Percentiles rank a stretch among this genome's conserved stretches.
Evolutionary conservation across 1,140 invertebrate species (phyloP).

Genomic region (Ceratitis capitata): DNA sequence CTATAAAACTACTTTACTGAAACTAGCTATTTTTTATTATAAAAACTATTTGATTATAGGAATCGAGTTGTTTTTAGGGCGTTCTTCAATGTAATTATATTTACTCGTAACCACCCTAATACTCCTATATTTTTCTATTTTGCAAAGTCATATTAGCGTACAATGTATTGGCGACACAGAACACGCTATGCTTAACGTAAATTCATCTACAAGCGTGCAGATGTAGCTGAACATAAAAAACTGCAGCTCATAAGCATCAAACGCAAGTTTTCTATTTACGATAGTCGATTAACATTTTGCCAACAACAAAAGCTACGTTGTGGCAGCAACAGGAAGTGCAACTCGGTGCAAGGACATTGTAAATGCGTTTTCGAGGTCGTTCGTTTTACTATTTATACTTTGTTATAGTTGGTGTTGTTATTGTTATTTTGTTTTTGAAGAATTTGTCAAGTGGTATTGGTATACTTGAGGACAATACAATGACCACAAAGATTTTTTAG

Average conservation of each 20-base stretch:
- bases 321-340: slow-evolving; percentile 21
- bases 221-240: background rate
- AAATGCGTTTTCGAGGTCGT: slow-evolving; percentile 17
- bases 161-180: no score
- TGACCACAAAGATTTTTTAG: background rate
- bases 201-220: background rate
- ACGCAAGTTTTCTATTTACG: background rate
- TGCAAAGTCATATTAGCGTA: no score
- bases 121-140: no score
- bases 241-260: background rate
- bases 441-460: slow-evolving; percentile 20
- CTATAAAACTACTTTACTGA: no score
- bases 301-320: background rate
- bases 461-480: slow-evolving; percentile 11
- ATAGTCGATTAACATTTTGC: background rate
- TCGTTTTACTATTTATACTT: background rate
- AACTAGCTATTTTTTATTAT: no score
- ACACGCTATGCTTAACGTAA: background rate
- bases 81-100: no score
- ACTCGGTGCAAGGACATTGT: slow-evolving; percentile 16
- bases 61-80: no score
- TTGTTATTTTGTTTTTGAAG: background rate
- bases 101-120: no score
- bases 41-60: no score
- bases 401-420: background rate